These are phyloP conservation scores for Mus spretus DNA, from an alignment of 2,797 vertebrate species.

Conservation along the genomic window DNA sequence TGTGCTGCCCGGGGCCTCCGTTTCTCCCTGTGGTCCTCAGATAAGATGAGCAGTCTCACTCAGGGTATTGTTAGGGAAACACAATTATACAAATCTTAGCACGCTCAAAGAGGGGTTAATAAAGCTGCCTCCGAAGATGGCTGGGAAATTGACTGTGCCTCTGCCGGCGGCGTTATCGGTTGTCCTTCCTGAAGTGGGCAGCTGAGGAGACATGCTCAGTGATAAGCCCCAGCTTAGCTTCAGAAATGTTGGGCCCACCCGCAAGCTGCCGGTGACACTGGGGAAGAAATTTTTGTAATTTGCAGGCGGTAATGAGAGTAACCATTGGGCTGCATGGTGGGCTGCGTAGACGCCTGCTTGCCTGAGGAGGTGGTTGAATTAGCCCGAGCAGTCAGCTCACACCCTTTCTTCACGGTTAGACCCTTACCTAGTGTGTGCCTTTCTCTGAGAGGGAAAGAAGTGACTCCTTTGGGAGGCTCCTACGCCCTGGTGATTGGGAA, in stretches of 20 bases:
- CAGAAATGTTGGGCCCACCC: not conserved
- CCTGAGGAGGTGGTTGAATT: not conserved
- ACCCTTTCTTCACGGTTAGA: not conserved
- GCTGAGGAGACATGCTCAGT: not conserved
- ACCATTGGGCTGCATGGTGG: not conserved
- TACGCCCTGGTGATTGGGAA: not conserved
- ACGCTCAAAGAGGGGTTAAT: not conserved
- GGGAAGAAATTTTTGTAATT: slow-evolving; percentile 36
- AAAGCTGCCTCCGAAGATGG: not conserved
- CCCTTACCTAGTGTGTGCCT: not conserved
- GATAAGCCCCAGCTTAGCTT: slow-evolving; percentile 1
- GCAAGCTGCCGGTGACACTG: not conserved
- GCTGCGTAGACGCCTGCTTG: not conserved
- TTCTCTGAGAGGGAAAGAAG: not conserved
- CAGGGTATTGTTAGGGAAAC: not conserved
- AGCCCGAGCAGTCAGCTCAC: not conserved
- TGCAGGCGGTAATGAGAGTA: slow-evolving; percentile 10
- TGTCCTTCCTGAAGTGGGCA: not conserved
- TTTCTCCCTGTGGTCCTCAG: not conserved
- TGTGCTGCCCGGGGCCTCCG: not conserved
- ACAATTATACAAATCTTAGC: not conserved
- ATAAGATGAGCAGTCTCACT: slow-evolving; percentile 10
- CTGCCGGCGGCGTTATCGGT: not conserved
- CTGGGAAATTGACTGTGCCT: not conserved
- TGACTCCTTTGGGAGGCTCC: not conserved